A percentile compares a stretch with the other conserved stretches of the same genome.
phyloP scores from a whole-genome alignment of 2,888 invertebrate genomes.

The Hirtodrosophila confusa region DNA sequence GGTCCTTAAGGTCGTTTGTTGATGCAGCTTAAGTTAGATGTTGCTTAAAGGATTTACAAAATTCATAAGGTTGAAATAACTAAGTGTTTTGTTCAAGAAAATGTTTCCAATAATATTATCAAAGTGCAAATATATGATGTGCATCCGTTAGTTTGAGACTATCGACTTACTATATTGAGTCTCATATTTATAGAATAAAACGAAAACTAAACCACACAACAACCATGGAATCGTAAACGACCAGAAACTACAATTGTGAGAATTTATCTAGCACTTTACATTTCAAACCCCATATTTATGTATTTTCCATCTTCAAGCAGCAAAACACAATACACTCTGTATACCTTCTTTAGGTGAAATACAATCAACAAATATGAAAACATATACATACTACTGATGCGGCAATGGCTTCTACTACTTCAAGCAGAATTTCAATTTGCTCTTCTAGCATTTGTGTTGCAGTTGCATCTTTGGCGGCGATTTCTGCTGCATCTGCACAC shows the following conservation, averaged over 20 bases:
- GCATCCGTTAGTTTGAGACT: too few relatives aligned
- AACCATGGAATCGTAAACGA: neutral
- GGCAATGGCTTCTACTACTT: constrained; percentile 8
- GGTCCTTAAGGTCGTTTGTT: constrained; percentile 23
- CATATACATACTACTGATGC: neutral
- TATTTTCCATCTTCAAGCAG: neutral
- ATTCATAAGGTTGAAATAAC: constrained; percentile 10
- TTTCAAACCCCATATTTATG: too few relatives aligned
- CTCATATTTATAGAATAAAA: too few relatives aligned
- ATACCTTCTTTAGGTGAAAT: constrained; percentile 20
- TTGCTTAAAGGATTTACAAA: constrained; percentile 6
- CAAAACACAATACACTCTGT: constrained; percentile 4
- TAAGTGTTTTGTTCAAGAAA: neutral
- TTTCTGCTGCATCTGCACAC: constrained; percentile 11
- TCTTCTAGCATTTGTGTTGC: constrained; percentile 19
- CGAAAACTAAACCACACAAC: neutral
- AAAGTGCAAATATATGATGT: too few relatives aligned
- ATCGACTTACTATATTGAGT: too few relatives aligned
- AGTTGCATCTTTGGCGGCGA: constrained; percentile 24
- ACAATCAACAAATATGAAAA: constrained; percentile 21
- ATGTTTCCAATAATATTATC: too few relatives aligned
- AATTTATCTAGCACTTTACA: constrained; percentile 1
- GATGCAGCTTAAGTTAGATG: constrained; percentile 16
- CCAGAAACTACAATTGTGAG: neutral
- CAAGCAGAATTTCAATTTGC: constrained; percentile 49